Evolutionary conservation across 30 jellyfish, hydroid and myxozoan species (phyloP).

Genomic region (Aurelia aurita): DNA sequence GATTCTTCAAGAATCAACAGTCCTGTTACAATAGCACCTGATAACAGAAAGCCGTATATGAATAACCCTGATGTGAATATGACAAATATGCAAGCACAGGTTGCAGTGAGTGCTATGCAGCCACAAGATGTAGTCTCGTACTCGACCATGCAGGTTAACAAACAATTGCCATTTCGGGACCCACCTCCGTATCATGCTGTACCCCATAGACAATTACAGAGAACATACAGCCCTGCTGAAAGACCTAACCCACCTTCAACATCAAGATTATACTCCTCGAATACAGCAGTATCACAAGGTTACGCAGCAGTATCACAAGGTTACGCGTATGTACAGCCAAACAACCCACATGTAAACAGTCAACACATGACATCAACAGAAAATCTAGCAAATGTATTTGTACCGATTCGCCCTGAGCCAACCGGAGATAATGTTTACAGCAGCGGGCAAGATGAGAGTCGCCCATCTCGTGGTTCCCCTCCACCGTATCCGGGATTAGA

Average conservation of each 20-base stretch:
- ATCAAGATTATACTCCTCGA: slow-evolving; percentile 11
- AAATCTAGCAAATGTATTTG: slow-evolving; percentile 44
- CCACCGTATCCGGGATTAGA: slow-evolving; percentile 78
- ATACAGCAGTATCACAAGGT: slow-evolving; percentile 20
- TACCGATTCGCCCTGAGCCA: slow-evolving; percentile 58
- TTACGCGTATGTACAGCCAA: slow-evolving; percentile 4
- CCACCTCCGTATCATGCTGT: slow-evolving; percentile 56
- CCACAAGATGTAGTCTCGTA: slow-evolving; percentile 73
- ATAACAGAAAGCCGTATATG: slow-evolving; percentile 50
- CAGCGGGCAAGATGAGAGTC: slow-evolving; percentile 45
- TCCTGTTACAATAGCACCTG: slow-evolving; percentile 72
- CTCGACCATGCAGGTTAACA: slow-evolving; percentile 11
- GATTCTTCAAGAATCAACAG: slow-evolving; percentile 57
- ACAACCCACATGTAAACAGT: slow-evolving; percentile 2
- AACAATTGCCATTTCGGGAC: slow-evolving; percentile 20
- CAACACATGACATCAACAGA: slow-evolving; percentile 25
- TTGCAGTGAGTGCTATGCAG: slow-evolving; percentile 1
- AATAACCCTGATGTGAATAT: slow-evolving; percentile 18
- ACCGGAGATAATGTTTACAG: slow-evolving; percentile 15
- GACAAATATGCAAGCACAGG: slow-evolving; percentile 7
- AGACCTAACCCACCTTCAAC: slow-evolving; percentile 24
- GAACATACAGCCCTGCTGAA: slow-evolving; percentile 66
- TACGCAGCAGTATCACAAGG: slow-evolving; percentile 16
- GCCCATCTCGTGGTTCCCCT: slow-evolving; percentile 58
- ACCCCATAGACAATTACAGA: slow-evolving; percentile 59